Conservation (phyloP, 2,113 vertebrate species). For the Struthio camelus region DNA sequence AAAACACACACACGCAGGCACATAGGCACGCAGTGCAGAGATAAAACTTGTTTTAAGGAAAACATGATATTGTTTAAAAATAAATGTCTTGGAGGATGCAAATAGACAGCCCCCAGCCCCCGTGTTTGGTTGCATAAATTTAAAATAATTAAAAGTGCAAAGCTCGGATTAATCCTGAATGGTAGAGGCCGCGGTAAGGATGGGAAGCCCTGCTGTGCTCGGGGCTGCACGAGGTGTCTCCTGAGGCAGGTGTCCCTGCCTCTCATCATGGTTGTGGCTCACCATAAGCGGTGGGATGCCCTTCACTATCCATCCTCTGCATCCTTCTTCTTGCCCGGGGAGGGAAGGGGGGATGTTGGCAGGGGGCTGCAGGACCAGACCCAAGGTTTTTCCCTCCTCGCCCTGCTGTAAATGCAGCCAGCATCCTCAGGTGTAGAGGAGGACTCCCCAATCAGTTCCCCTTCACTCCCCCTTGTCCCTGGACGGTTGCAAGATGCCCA, state of each 20-base stretch:
- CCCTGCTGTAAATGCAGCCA: background rate
- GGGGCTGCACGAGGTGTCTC: background rate
- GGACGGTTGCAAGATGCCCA: background rate
- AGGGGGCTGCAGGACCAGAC: background rate
- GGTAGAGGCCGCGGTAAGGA: background rate
- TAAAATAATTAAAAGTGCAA: slow-evolving; percentile 44
- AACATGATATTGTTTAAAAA: slow-evolving; percentile 56
- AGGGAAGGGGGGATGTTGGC: background rate
- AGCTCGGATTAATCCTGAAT: slow-evolving; percentile 38
- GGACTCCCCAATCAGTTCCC: background rate
- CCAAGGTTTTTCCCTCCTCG: background rate
- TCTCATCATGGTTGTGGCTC: background rate
- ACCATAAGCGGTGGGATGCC: rapidly evolving
- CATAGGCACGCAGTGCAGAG: background rate
- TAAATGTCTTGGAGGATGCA: slow-evolving; percentile 21
- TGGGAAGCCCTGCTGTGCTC: background rate
- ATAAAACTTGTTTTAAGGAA: slow-evolving; percentile 65
- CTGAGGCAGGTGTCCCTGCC: background rate
- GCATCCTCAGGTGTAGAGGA: background rate
- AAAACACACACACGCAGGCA: background rate
- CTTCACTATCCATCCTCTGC: background rate
- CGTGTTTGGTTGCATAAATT: slow-evolving; percentile 6
- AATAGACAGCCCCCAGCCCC: slow-evolving; percentile 22
- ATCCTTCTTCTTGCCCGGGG: background rate
- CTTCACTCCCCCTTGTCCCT: too few species aligned